Base-by-base conservation (phyloP, 2,797 vertebrate genomes). In the Falco peregrinus region DNA sequence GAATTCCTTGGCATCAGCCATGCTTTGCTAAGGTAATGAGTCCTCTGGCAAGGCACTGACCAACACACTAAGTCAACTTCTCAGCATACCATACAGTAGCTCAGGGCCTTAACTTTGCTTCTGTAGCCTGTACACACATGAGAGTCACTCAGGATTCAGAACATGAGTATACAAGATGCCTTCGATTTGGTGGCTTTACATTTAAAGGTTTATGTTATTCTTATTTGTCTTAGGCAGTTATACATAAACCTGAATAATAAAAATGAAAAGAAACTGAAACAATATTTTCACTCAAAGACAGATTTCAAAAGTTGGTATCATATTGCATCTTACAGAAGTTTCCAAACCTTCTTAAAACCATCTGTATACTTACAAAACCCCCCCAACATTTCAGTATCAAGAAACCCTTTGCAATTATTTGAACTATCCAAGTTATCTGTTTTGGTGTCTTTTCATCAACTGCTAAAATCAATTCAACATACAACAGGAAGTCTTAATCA, bases 401-500 rank as follows among this genome's bases (percentile, higher is more conserved):
- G 69, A 69, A 85, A 22, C 16, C 81, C 37, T 89, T 59, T 73
- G 41, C 64, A 83, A 73, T 86, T 84, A 86, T 41, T 76, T 67
- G 35, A 90, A 57, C 57, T 61, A 65, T n/a, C 33, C 33, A 85
- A 74, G 60, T 85, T 51, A 80, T 16, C 78, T 65, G 47, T 15
- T 95, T 93, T 21, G 5, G 6, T 90, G 91, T 95, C 78, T 93
- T 89, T 84, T 92, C n/a, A 91, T 75, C 6, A 9, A 29, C 31
- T 68, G 79, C 65, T 83, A 91, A 69, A 92, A 94, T 70, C 41
- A 79, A 61, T 84, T 88, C 81, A 91, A 56, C 25, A n/a, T 80
- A 53, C 4, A 89, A 29, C 56, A 87, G 51, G 25, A 96, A 93
- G 77, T 16, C 63, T 89, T 96, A 91, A 91, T 94, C 60, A 35